Percentiles rank a stretch among this genome's conserved stretches.
Evolutionary conservation across 2,797 vertebrate species (phyloP).

Genomic region (Crocidura indochinensis): DNA sequence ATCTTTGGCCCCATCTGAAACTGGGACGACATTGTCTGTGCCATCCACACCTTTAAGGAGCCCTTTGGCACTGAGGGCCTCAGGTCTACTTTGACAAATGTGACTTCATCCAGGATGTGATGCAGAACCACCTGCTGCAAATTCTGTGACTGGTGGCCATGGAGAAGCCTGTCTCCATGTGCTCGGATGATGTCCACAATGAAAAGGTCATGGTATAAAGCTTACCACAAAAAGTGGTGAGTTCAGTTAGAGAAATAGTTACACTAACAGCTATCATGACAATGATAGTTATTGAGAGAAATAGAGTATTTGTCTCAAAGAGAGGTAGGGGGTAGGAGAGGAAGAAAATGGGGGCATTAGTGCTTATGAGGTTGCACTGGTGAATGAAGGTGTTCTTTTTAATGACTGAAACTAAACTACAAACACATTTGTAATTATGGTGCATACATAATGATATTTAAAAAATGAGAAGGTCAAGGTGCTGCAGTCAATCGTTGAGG

Average conservation of each 20-base stretch:
- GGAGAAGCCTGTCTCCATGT: slow-evolving; percentile 97
- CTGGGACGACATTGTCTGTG: slow-evolving; percentile 95
- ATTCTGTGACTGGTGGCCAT: slow-evolving; percentile 97
- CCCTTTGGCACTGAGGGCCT: slow-evolving; percentile 96
- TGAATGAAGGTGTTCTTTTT: too few species aligned
- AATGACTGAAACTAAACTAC: too few species aligned
- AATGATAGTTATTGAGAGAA: too few species aligned
- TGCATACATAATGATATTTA: too few species aligned
- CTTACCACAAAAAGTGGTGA: too few species aligned
- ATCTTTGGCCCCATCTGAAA: slow-evolving; percentile 98
- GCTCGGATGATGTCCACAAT: slow-evolving; percentile 96
- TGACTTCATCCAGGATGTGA: slow-evolving; percentile 98
- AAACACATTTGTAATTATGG: too few species aligned
- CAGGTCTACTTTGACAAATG: slow-evolving; percentile 98
- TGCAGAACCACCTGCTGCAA: slow-evolving; percentile 99
- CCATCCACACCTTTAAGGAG: slow-evolving; percentile 97
- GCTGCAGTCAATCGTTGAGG: slow-evolving; percentile 94
- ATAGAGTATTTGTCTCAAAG: too few species aligned
- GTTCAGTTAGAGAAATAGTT: too few species aligned
- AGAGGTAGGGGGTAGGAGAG: too few species aligned
- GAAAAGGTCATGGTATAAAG: slow-evolving; percentile 93
- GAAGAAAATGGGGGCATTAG: too few species aligned
- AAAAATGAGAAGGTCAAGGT: slow-evolving; percentile 94
- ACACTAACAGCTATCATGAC: too few species aligned
- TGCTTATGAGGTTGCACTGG: too few species aligned